Base-by-base conservation (phyloP, 1,140 invertebrate species). In the Phocides pigmalion region DNA sequence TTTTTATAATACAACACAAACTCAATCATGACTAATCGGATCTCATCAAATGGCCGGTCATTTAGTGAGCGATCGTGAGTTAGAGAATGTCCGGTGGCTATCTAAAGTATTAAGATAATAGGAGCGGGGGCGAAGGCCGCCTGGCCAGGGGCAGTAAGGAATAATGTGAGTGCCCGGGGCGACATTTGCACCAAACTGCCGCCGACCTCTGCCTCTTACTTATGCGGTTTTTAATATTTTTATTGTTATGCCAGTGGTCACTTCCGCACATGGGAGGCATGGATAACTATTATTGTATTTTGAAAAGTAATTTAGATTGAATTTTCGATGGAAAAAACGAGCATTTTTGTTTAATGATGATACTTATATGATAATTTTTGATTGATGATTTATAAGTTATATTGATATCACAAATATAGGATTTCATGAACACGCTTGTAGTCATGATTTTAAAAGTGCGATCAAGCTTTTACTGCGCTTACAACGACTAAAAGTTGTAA, bases 161-260 rank as follows among this genome's bases (percentile, higher is more conserved):
- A 89, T 90, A 89, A 89, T 90, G 86, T 89, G 80, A 89, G 84
- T 88, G 86, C 85, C 80, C 85, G 74, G 73, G 79, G 88, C 81
- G 88, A 90, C 88, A 90, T 89, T 90, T 90, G 88, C 84, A 79
- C 88, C 75, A 79, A 89, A 90, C 85, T 84, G 84, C 86, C 83
- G 80, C 35, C 82, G 87, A 90, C 87, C 88, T 90, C 80, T 78
- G 78, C 76, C 84, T 87, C 84, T 90, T 89, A 90, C 88, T 90
- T 90, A 90, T 90, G 84, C 84, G 87, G 87, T 90, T 90, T 90
- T 90, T 90, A 89, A 89, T 89, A 89, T 89, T 91, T 89, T 89
- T 91, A 91, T 91, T 89, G 88, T 82, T 89, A 88, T 89, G 68
- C 78, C 67, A 68, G 70, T 76, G 76, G 79, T 77, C 82, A 81